Conservation (phyloP, 1,140 invertebrate genomes). For the Papilio helenus region DNA sequence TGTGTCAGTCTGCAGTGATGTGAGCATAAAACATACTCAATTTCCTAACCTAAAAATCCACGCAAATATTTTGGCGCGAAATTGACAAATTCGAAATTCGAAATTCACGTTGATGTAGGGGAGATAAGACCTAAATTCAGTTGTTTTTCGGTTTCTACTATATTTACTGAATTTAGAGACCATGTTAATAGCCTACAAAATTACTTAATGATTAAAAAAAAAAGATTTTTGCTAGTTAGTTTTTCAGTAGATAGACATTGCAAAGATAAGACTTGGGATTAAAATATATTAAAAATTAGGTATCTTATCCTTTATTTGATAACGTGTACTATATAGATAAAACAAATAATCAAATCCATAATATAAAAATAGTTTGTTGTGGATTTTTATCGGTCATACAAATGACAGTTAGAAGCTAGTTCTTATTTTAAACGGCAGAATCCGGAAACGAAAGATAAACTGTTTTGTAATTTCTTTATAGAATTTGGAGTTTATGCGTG, state of each 20-base stretch:
- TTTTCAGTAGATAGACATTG: not conserved
- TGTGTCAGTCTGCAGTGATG: not conserved
- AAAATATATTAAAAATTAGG: not conserved
- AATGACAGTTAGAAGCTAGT: too few relatives aligned
- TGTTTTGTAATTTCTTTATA: too few relatives aligned
- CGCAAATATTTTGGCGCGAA: too few relatives aligned
- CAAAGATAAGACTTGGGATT: constrained; percentile 1
- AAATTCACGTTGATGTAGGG: too few relatives aligned
- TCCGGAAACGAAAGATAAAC: too few relatives aligned
- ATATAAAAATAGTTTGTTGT: constrained; percentile 1
- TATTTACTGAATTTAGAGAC: too few relatives aligned
- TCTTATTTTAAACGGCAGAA: too few relatives aligned
- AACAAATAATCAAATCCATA: not conserved
- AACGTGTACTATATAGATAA: not conserved
- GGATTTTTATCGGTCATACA: not conserved
- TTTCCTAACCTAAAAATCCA: too few relatives aligned
- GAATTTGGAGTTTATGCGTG: too few relatives aligned
- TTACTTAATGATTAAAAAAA: not conserved
- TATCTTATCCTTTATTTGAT: not conserved
- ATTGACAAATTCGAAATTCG: too few relatives aligned
- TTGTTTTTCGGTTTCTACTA: too few relatives aligned
- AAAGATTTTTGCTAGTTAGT: not conserved
- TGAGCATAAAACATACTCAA: not conserved
- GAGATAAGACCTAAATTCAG: too few relatives aligned
- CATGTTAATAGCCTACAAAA: not conserved